Base-by-base conservation (phyloP, 2,113 vertebrate species). In the Anseranas semipalmata region DNA sequence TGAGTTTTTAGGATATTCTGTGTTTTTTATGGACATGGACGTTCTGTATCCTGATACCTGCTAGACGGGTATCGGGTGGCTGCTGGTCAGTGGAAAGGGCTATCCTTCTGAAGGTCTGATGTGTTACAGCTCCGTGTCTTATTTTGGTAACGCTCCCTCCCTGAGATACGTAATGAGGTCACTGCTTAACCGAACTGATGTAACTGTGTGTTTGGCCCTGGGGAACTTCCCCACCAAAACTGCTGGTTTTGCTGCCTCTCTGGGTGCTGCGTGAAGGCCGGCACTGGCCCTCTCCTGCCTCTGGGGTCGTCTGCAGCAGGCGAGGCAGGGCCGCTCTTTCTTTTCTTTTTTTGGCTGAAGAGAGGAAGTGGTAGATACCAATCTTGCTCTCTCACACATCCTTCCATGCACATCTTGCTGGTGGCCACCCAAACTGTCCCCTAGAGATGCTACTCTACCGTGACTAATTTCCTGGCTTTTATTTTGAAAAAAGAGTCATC, bases 391-490 rank as follows among this genome's bases (percentile, higher is more conserved):
- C 78, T 85, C 56, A 4, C 68, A 28, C 7, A 17, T 86, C 74
- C 74, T 87, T 90, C 83, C 65, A 77, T 2, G 1, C 0, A 0
- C 68, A 46, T 91, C 70, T 91, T 92, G 48, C 45, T 89, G 65
- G 28, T 89, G 84, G 66, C 62, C 86, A 90, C 80, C 73, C 86
- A 72, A 12, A 60, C 66, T 89, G 25, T 76, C 53, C 92, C 32
- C 53, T 84, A 41, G 35, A 88, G 73, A 72, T 60, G 68, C 52
- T 85, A 7, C 19, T n/a, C 37, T 67, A 35, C 56, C 58, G 7
- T 96, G 90, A 96, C 88, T 94, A 81, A 94, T 93, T 94, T 93
- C 90, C 86, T 92, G 88, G 48, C 37, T 91, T 93, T 75, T 95
- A 79, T 65, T 95, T 95, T 87, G 66, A 87, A 92, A 76, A 75